Evolutionary conservation across 2,888 invertebrate species (phyloP).

Genomic region (Drosophila peninsularis): DNA sequence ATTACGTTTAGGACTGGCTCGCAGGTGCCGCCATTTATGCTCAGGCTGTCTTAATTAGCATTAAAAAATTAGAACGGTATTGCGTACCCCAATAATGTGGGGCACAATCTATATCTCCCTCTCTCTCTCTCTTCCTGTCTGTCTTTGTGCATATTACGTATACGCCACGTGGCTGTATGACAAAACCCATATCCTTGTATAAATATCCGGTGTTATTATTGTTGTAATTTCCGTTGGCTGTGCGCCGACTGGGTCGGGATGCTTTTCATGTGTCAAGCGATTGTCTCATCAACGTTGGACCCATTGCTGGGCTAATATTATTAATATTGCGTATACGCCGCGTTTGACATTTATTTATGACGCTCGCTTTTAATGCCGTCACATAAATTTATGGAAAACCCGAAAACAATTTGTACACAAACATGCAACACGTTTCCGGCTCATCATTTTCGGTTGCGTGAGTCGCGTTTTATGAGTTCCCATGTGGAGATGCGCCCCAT

Average conservation of each 20-base stretch:
- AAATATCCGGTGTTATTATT: constrained; percentile 36
- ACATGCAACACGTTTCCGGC: constrained; percentile 67
- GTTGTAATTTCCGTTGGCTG: constrained; percentile 59
- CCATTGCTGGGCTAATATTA: constrained; percentile 31
- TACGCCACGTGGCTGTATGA: constrained; percentile 14
- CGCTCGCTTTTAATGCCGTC: constrained; percentile 54
- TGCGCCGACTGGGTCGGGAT: constrained; percentile 3
- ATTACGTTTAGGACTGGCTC: constrained; percentile 22
- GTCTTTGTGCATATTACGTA: constrained; percentile 21
- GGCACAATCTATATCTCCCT: not conserved
- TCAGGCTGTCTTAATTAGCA: constrained; percentile 64
- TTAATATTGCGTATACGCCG: constrained; percentile 70
- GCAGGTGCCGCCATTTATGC: constrained; percentile 51
- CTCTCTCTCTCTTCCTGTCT: not conserved
- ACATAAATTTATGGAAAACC: constrained; percentile 66
- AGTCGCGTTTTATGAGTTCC: constrained; percentile 49
- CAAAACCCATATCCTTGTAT: constrained; percentile 22
- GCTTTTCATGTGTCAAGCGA: constrained; percentile 66
- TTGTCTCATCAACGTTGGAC: constrained; percentile 58
- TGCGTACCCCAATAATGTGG: not conserved
- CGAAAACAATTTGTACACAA: constrained; percentile 59
- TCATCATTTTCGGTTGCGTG: constrained; percentile 54
- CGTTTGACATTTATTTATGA: constrained; percentile 68
- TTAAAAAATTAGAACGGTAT: constrained; percentile 11
- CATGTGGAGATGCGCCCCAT: constrained; percentile 12